Evolutionary conservation across 2,888 invertebrate genomes (phyloP).

Genomic region (Phyllotreta striolata): DNA sequence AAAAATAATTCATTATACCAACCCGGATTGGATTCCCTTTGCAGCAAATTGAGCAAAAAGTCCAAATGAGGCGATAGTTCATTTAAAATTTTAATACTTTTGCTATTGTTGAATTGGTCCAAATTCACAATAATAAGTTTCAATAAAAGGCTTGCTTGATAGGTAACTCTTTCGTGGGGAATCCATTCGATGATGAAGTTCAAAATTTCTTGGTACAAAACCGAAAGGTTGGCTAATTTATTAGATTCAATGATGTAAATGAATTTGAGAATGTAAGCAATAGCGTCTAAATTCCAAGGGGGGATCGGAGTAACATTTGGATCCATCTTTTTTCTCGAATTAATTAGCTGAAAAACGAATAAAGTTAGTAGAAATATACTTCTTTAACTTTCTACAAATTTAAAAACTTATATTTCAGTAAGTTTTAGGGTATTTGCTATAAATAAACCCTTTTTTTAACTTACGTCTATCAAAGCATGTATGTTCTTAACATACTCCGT

Average conservation of each 20-base stretch:
- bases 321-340: conserved; percentile 33
- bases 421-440: neutral
- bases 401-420: too few relatives aligned
- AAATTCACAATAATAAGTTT: conserved; percentile 59
- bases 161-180: conserved; percentile 59
- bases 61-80: conserved; percentile 56
- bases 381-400: neutral
- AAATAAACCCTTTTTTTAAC: conserved; percentile 26
- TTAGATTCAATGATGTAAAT: conserved; percentile 61
- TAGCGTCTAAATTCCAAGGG: conserved; percentile 60
- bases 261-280: conserved; percentile 64
- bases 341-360: conserved; percentile 47
- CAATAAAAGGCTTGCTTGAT: conserved; percentile 59
- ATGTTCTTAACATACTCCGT: conserved; percentile 57
- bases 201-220: conserved; percentile 60
- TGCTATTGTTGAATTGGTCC: conserved; percentile 40
- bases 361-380: conserved; percentile 17
- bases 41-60: conserved; percentile 58
- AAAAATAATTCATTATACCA: conserved; percentile 1
- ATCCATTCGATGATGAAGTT: conserved; percentile 63
- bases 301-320: conserved; percentile 32
- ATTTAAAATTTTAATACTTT: conserved; percentile 49
- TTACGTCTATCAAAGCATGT: conserved; percentile 56
- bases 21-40: conserved; percentile 48
- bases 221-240: conserved; percentile 58